Base-by-base conservation (phyloP, 2,888 invertebrate species). In the Taphrorychus bicolor region DNA sequence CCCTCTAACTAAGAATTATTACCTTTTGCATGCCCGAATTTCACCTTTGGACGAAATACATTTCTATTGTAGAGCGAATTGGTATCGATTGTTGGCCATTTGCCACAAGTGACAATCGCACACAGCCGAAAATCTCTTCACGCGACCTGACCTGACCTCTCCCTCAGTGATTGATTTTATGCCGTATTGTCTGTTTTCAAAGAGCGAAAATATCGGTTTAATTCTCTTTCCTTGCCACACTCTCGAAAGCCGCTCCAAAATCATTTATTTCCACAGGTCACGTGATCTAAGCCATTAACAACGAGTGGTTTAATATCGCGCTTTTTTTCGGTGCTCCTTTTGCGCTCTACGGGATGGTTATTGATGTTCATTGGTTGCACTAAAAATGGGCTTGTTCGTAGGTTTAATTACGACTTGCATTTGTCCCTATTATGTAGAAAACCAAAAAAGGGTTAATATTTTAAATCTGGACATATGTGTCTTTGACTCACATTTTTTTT, bases 91-190 rank as follows among this genome's bases (percentile, higher is more conserved):
- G 40, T 54, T 54, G 54, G 54, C 54, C 54, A 54, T 32, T 54
- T 40, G 54, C 54, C 54, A 54, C 32, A 22, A 54, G 32, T 54
- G 32, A 32, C 54, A 32, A 54, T 45, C 5, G 16, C 32, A 52
- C 52, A 52, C 54, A 18, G 18, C 2, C 54, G 32, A 54, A 32
- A 54, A 54, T 22, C 32, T 7, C 14, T 24, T 54, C 32, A 22
- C 52, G 22, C 52, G 21, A 14, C 52, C 52, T 52, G 52, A 52
- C 52, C 52, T 18, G 24, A 23, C 24, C 24, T 23, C 18, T 22
- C 22, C 18, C 54, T n/a, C 16, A 54, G 11, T 54, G 54, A 54
- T 54, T 54, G 54, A 54, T 54, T 54, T 54, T 54, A 54, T 54
- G 16, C 32, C 54, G 16, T 54, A 54, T 54, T 24, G 54, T 54